Evolutionary conservation across 1,140 invertebrate species (phyloP).

Genomic region (Trichonephila clavata): DNA sequence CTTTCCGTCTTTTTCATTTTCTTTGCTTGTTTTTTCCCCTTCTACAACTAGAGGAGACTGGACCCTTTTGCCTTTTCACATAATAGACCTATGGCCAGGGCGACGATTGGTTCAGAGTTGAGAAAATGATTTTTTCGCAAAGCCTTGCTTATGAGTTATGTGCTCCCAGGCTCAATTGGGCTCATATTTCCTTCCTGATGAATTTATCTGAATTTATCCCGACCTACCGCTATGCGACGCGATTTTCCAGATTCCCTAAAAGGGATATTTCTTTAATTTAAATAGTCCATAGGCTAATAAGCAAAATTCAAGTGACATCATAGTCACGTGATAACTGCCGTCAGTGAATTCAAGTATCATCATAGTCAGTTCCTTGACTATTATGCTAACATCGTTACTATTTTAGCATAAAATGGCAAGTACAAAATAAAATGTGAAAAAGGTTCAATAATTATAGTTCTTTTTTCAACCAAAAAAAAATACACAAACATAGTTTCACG

Average conservation of each 20-base stretch:
- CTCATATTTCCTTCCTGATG: background rate
- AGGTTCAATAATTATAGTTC: too few relatives aligned
- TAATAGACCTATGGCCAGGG: conserved; percentile 60
- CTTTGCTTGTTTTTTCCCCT: conserved; percentile 41
- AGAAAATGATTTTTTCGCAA: conserved; percentile 34
- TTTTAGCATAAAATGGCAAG: too few relatives aligned
- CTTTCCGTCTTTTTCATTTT: background rate
- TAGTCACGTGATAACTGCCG: too few relatives aligned
- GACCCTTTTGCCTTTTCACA: conserved; percentile 63
- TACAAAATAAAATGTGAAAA: too few relatives aligned
- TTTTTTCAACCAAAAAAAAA: too few relatives aligned
- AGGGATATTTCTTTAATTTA: background rate
- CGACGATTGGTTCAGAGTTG: conserved; percentile 41
- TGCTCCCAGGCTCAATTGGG: background rate
- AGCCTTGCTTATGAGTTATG: conserved; percentile 10
- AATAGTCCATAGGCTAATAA: too few relatives aligned
- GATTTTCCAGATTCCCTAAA: background rate
- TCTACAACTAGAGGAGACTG: conserved; percentile 24
- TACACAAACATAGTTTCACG: too few relatives aligned
- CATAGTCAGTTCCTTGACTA: too few relatives aligned
- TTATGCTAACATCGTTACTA: too few relatives aligned
- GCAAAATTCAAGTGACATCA: too few relatives aligned
- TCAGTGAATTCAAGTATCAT: too few relatives aligned
- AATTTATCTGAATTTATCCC: conserved; percentile 26
- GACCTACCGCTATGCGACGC: background rate